Base-by-base conservation (phyloP, 2,888 invertebrate species). In the Diadegma fenestrale region DNA sequence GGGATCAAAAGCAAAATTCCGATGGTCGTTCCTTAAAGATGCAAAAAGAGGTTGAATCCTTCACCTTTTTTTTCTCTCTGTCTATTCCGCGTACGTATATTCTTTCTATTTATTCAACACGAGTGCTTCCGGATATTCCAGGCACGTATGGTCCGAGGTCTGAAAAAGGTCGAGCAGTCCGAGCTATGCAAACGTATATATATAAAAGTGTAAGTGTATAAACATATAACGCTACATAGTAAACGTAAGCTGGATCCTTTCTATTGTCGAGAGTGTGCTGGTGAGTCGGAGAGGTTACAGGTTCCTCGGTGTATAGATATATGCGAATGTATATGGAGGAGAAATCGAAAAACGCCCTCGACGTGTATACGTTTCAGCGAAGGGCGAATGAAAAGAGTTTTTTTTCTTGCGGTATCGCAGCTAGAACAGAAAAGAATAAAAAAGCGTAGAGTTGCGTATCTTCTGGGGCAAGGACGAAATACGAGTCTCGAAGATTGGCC, bases 81-180 rank as follows among this genome's bases (percentile, higher is more conserved):
- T 43, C 73, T 75, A n/a, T n/a, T n/a, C 80, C 75, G 72, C 54
- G 54, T 69, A 72, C 54, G 43, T 33, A 73, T 64, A 69, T 45
- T 69, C 80, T 81, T 73, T 85, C 81, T 86, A 90, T 92, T 92
- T 91, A 92, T 93, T 92, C 91, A 91, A 89, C 88, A 89, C 86
- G 90, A 91, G 91, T 91, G 92, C 91, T 92, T 91, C 91, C 90
- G 92, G 91, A 91, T 92, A 93, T 92, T 92, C 91, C 87, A 89
- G 88, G 91, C 92, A 91, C 91, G 91, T 89, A 89, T 89, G 87
- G 80, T 86, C 82, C 77, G 83, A 86, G 89, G 88, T 77, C 88
- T 89, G 37, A 90, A 90, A 89, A 90, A 91, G 17, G 51, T 22
- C 78, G 17, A 17, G 45, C 72, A 78, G 72, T 77, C 72, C 72